Percentiles rank a stretch among this genome's conserved stretches.
Conservation (phyloP, 2,797 vertebrate species). For the Poeciliopsis gracilis region DNA sequence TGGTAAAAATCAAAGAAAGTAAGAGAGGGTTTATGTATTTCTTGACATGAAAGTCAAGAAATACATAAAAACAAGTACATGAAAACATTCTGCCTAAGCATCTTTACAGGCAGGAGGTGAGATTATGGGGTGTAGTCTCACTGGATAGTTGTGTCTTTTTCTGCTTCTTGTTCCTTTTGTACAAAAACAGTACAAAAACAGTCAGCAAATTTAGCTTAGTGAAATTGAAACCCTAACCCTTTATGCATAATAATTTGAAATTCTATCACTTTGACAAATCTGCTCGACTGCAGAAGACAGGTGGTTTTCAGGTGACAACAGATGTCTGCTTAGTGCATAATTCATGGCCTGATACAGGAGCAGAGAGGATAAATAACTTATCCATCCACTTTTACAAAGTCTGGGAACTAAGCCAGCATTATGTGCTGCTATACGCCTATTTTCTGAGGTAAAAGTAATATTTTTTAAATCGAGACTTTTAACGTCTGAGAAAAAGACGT, state of each 20-base stretch:
- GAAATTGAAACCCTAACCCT: not conserved
- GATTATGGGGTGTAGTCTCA: not conserved
- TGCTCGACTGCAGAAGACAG: constrained; percentile 54
- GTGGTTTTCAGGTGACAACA: constrained; percentile 70
- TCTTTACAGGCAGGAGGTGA: not conserved
- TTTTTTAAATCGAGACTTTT: constrained; percentile 10
- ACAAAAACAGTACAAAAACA: not conserved
- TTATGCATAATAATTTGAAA: not conserved
- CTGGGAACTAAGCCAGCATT: constrained; percentile 18
- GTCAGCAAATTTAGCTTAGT: not conserved
- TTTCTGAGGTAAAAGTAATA: not conserved
- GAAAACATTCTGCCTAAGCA: not conserved
- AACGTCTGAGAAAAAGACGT: constrained; percentile 3
- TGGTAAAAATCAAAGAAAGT: not conserved
- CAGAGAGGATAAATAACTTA: constrained; percentile 64
- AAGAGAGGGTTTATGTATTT: not conserved
- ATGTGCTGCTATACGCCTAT: not conserved
- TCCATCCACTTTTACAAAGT: constrained; percentile 41
- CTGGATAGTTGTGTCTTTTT: not conserved
- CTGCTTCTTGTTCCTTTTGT: not conserved
- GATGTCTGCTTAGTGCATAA: constrained; percentile 67
- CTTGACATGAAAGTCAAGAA: not conserved
- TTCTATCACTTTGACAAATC: not conserved
- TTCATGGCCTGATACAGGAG: constrained; percentile 76
- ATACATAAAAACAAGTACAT: too few relatives aligned